phyloP scores from a whole-genome alignment of 2,113 vertebrate genomes.

The Thamnophis sirtalis region DNA sequence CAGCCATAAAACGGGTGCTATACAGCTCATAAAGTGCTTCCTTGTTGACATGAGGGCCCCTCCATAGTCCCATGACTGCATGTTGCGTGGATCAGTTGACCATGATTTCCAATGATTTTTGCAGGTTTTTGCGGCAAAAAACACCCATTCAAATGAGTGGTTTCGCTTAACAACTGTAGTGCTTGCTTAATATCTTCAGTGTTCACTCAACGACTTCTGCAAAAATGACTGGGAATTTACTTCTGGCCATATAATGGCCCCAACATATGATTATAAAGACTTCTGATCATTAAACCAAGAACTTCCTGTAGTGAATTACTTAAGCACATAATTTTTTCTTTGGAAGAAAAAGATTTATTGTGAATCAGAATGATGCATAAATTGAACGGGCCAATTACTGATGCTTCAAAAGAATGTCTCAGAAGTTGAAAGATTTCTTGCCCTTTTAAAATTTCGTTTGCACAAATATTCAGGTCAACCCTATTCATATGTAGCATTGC shows the following conservation, averaged over 20 bases:
- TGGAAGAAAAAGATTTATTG: background rate
- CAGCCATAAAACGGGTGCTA: background rate
- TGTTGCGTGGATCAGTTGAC: background rate
- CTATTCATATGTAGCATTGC: background rate
- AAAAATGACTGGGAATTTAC: background rate
- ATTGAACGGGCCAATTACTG: background rate
- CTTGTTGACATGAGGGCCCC: background rate
- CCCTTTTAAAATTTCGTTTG: background rate
- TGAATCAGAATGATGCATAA: background rate
- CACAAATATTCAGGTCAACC: background rate
- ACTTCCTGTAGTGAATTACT: background rate
- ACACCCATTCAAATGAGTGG: background rate
- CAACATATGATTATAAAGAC: background rate
- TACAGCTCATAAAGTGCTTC: background rate
- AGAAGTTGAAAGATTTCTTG: background rate
- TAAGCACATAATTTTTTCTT: background rate
- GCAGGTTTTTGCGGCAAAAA: background rate
- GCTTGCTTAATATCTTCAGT: background rate
- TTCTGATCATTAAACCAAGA: background rate
- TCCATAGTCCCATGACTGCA: background rate
- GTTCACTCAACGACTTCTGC: background rate
- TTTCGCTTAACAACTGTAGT: background rate
- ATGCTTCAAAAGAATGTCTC: background rate
- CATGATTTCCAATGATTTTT: background rate
- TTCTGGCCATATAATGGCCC: background rate